phyloP scores from a whole-genome alignment of 2,888 invertebrate species.

The Drosophila sordidula region DNA sequence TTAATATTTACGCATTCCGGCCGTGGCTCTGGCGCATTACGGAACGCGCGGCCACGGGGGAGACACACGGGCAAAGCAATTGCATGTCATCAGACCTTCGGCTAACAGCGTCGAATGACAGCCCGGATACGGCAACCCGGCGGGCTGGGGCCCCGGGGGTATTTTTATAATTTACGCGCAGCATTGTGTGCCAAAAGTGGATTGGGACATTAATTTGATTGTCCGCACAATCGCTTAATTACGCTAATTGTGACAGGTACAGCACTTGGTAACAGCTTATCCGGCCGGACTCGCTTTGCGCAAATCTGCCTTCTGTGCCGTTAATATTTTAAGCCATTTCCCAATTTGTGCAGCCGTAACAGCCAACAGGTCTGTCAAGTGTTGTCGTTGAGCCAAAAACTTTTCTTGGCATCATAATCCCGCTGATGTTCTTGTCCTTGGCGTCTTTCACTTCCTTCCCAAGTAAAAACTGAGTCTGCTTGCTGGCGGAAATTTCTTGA shows the following conservation, averaged over 20 bases:
- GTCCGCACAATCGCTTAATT: slow-evolving; percentile 44
- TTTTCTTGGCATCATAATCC: slow-evolving; percentile 28
- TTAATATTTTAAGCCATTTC: slow-evolving; percentile 18
- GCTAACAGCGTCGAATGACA: slow-evolving; percentile 24
- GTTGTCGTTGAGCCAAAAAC: slow-evolving; percentile 16
- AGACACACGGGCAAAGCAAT: slow-evolving; percentile 15
- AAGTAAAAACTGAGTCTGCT: slow-evolving; percentile 37
- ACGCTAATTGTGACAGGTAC: slow-evolving; percentile 32
- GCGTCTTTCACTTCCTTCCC: slow-evolving; percentile 3
- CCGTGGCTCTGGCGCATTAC: not conserved
- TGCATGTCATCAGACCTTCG: slow-evolving; percentile 44
- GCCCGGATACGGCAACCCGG: slow-evolving; percentile 27
- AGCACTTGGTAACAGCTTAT: slow-evolving; percentile 4
- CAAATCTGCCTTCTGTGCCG: too few relatives aligned
- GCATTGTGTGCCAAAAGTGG: slow-evolving; percentile 7
- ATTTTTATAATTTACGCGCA: slow-evolving; percentile 58
- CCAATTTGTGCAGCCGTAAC: not conserved
- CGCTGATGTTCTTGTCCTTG: slow-evolving; percentile 31
- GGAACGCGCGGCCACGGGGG: not conserved
- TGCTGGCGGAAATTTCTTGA: slow-evolving; percentile 51
- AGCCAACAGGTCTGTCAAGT: slow-evolving; percentile 25
- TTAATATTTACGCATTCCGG: slow-evolving; percentile 60
- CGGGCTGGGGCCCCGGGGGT: slow-evolving; percentile 15
- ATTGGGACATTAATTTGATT: slow-evolving; percentile 32
- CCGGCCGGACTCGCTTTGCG: not conserved